These are phyloP conservation scores for Drosophila virilis DNA, from an alignment of 1,140 invertebrate genomes.

Conservation along the genomic window DNA sequence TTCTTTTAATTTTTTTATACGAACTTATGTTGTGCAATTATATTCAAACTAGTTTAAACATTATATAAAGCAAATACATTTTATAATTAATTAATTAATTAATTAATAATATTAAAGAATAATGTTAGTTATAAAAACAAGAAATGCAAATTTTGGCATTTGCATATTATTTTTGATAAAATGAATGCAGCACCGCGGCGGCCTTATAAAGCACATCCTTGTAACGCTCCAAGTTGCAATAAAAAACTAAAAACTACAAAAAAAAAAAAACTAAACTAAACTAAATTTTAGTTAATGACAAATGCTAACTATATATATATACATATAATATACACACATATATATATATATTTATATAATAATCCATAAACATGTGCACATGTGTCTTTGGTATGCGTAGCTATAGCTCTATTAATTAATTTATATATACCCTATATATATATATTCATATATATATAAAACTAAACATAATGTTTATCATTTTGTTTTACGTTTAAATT, in stretches of 20 bases:
- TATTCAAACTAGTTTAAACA: slow-evolving; percentile 43
- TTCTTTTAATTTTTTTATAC: slow-evolving; percentile 28
- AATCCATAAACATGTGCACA: slow-evolving; percentile 1
- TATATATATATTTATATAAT: background rate
- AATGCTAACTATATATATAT: slow-evolving; percentile 28
- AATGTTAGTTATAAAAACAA: slow-evolving; percentile 3
- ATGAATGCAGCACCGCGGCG: slow-evolving; percentile 70
- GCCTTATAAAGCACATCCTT: slow-evolving; percentile 61
- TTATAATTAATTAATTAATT: background rate
- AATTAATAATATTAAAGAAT: slow-evolving; percentile 4
- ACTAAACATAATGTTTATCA: slow-evolving; percentile 52
- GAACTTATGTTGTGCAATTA: slow-evolving; percentile 52
- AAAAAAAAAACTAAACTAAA: slow-evolving; percentile 44
- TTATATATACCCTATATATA: slow-evolving; percentile 30
- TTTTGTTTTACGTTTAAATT: slow-evolving; percentile 52
- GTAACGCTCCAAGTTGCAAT: slow-evolving; percentile 44
- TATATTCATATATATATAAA: slow-evolving; percentile 20
- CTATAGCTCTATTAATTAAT: slow-evolving; percentile 69
- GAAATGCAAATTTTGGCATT: background rate
- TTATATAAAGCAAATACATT: slow-evolving; percentile 13
- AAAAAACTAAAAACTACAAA: slow-evolving; percentile 39
- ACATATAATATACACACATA: slow-evolving; percentile 25
- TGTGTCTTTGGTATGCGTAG: slow-evolving; percentile 69
- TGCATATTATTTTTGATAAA: slow-evolving; percentile 19
- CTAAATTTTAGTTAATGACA: slow-evolving; percentile 66